Evolutionary conservation across 23 tunicate species (phyloP), one percentile per base, ranked within the genome.

Genomic region (Styela clava): DNA sequence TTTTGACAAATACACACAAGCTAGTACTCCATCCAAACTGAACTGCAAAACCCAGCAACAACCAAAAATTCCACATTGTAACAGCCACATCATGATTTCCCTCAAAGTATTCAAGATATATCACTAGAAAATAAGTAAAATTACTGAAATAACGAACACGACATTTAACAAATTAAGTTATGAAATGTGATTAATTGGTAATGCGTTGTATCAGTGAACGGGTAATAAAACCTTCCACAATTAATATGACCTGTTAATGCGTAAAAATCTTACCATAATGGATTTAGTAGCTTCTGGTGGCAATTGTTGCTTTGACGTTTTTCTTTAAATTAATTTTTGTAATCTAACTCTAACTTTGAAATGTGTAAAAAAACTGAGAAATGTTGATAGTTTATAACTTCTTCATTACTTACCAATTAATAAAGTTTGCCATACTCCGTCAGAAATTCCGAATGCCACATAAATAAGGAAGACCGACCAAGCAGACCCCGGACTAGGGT

Each of bases 401-500:
- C n/a, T n/a, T n/a, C n/a, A n/a, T n/a, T 71, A 26, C 77, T 3
- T 18, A 71, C 77, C 77, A 26, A 28, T 71, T 7, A 71, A 28
- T 29, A 71, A 28, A 5, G 37, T 71, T 16, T 71, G 35, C 24
- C 32, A 71, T 18, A 71, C 29, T 16, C 77, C 77, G 35, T 71
- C 77, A 3, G 77, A 28, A 16, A 33, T 71, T 33, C 77, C 77
- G 29, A 71, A 71, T 30, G 35, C 12, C 5, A 32, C 16, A 71
- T 26, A 71, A 27, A 71, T 5, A 7, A 71, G 16, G 34, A 71
- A 34, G 7, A 71, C 16, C 29, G 77, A 71, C 24, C 32, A 71
- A 20, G 34, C 32, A 21, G 34, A 28, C 3, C 29, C 32, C 5
- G 16, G 35, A 16, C 20, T 29, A 30, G 77, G 77, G 16, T 33